Conservation (phyloP, 1,140 invertebrate genomes). For the Amphibalanus amphitrite region DNA sequence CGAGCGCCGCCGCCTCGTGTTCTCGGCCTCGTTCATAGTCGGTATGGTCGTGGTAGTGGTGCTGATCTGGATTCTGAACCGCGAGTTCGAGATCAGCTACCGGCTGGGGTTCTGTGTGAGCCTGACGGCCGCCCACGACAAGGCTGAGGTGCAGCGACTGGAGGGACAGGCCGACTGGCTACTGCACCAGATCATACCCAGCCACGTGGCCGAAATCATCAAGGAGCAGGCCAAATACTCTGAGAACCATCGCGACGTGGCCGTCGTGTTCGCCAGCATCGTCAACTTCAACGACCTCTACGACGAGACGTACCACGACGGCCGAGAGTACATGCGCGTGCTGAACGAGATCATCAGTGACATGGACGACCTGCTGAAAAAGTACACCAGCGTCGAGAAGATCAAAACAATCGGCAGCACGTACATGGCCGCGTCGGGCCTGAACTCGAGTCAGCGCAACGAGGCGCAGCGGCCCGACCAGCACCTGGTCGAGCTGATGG, state of each 20-base stretch:
- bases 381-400: conserved; percentile 81
- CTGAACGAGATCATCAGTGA: conserved; percentile 87
- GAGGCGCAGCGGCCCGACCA: conserved; percentile 42
- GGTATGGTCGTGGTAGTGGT: conserved; percentile 59
- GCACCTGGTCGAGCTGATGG: conserved; percentile 67
- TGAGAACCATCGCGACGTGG: conserved; percentile 81
- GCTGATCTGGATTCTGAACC: conserved; percentile 76
- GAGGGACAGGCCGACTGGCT: conserved; percentile 92
- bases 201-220: conserved; percentile 78
- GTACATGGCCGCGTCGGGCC: conserved; percentile 91
- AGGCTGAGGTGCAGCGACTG: conserved; percentile 61
- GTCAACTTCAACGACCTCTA: conserved; percentile 93
- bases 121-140: conserved; percentile 66
- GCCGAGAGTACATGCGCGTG: conserved; percentile 80
- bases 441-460: conserved; percentile 50
- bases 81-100: conserved; percentile 89
- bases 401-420: conserved; percentile 96
- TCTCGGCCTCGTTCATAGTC: conserved; percentile 32
- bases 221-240: conserved; percentile 89
- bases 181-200: conserved; percentile 87
- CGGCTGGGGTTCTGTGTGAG: conserved; percentile 83
- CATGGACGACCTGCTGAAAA: conserved; percentile 78
- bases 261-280: conserved; percentile 86
- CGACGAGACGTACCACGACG: conserved; percentile 82
- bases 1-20: conserved; percentile 65